These are phyloP conservation scores for Dryobota labecula DNA, from an alignment of 2,888 invertebrate genomes.

Conservation along the genomic window DNA sequence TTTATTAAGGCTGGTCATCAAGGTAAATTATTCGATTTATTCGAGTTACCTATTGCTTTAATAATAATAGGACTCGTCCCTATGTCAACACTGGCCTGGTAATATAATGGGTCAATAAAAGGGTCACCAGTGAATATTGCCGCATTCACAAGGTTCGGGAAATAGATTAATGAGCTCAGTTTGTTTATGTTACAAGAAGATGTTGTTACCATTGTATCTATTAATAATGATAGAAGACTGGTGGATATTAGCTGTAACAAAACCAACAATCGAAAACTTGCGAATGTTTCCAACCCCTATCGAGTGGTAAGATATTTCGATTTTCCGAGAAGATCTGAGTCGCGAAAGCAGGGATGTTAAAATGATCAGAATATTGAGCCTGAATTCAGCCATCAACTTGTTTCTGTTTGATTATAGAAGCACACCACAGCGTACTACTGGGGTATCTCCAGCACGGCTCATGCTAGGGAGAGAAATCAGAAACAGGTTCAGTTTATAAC, in stretches of 20 bases:
- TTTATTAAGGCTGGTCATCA: conserved; percentile 22
- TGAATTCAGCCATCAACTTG: too few species aligned
- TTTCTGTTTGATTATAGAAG: too few species aligned
- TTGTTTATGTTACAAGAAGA: neutral
- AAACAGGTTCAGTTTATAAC: too few species aligned
- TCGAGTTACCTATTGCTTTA: conserved; percentile 8
- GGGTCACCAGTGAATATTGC: conserved; percentile 7
- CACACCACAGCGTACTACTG: too few species aligned
- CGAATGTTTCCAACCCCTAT: neutral
- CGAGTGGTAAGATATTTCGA: neutral
- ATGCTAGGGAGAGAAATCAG: too few species aligned
- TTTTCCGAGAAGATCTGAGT: neutral
- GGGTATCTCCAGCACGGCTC: too few species aligned
- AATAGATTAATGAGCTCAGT: conserved; percentile 2
- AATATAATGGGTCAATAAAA: neutral
- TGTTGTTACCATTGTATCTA: neutral
- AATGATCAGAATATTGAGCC: neutral
- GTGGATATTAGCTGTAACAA: neutral
- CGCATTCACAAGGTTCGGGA: neutral
- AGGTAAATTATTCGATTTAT: conserved; percentile 25
- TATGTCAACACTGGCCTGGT: neutral
- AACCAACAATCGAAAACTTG: neutral
- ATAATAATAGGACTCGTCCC: neutral
- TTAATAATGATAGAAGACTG: neutral
- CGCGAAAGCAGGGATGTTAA: neutral